These are phyloP conservation scores for Danio aesculapii DNA, from an alignment of 2,797 vertebrate genomes.

Conservation along the genomic window DNA sequence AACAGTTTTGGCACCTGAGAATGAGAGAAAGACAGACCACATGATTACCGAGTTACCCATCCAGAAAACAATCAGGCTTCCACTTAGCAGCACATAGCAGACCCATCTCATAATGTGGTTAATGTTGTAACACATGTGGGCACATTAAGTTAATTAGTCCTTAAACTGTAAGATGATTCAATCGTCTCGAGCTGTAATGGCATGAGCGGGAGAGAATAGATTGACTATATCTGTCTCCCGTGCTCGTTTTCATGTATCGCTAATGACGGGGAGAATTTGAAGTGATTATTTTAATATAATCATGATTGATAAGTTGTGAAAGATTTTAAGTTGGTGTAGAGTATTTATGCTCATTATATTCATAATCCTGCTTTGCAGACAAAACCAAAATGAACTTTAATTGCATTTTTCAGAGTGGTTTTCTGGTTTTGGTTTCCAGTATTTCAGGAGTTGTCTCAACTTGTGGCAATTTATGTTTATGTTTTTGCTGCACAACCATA, in stretches of 20 bases:
- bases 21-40: constrained; percentile 28
- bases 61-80: constrained; percentile 40
- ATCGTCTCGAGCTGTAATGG: constrained; percentile 22
- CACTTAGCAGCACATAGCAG: constrained; percentile 21
- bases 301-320: constrained; percentile 42
- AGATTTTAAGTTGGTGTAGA: constrained; percentile 41
- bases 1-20: background rate
- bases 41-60: constrained; percentile 30
- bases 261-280: constrained; percentile 26
- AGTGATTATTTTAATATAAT: constrained; percentile 30
- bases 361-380: constrained; percentile 53
- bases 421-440: background rate
- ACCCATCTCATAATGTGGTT: constrained; percentile 36
- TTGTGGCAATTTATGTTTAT: background rate
- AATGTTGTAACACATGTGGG: constrained; percentile 47
- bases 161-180: constrained; percentile 46
- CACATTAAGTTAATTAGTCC: constrained; percentile 40
- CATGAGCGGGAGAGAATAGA: constrained; percentile 16
- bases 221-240: constrained; percentile 18
- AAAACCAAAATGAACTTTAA: constrained; percentile 56
- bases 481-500: background rate
- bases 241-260: constrained; percentile 2
- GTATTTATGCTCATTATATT: constrained; percentile 11
- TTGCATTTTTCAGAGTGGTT: constrained; percentile 63
- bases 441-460: background rate